Conservation (phyloP, 1,140 invertebrate genomes). For the Drosophila equinoxialis region DNA sequence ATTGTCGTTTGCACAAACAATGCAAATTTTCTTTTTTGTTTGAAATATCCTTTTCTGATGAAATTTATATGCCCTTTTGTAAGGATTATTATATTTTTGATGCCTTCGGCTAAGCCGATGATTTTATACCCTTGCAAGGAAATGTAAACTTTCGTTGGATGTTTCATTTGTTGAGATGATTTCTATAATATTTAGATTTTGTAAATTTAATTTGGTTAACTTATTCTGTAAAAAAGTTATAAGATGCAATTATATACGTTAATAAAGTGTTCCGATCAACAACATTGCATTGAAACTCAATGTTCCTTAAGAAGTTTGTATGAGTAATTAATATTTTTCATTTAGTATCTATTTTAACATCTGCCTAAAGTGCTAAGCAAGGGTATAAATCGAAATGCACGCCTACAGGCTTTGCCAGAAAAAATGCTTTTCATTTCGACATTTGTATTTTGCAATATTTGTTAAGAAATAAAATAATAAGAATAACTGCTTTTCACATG, state of each 20-base stretch:
- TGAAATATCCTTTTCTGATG: neutral
- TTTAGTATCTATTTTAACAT: neutral
- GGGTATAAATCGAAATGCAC: neutral
- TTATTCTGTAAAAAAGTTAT: no score
- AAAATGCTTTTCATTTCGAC: slow-evolving; percentile 42
- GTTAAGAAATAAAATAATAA: slow-evolving; percentile 33
- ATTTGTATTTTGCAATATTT: slow-evolving; percentile 24
- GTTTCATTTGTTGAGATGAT: no score
- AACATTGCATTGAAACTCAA: no score
- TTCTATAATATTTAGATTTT: no score
- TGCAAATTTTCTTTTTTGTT: slow-evolving; percentile 28
- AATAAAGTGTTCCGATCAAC: no score
- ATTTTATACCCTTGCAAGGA: neutral
- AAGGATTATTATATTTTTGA: slow-evolving; percentile 31
- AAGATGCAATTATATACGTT: no score
- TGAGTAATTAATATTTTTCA: no score
- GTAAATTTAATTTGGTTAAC: no score
- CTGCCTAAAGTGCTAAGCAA: neutral
- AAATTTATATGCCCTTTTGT: slow-evolving; percentile 51
- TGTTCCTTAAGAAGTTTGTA: no score
- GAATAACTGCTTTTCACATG: slow-evolving; percentile 31
- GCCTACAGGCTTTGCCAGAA: neutral
- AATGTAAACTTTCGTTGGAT: neutral
- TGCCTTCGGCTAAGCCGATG: neutral
- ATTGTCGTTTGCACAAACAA: slow-evolving; percentile 23